Evolutionary conservation across 2,888 invertebrate species (phyloP).

Genomic region (Patella depressa): DNA sequence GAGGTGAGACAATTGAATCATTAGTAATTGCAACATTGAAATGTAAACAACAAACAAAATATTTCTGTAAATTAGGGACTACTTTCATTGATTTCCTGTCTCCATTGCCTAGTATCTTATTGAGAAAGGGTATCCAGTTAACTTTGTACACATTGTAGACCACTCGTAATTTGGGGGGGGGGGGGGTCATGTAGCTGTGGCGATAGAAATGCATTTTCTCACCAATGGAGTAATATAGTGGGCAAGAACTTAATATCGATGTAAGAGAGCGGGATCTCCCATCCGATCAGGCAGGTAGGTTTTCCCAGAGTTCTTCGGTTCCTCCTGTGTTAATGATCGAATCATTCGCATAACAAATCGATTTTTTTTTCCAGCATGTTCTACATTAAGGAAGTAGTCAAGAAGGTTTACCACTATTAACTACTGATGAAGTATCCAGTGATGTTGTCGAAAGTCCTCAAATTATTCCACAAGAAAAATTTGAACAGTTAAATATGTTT

Average conservation of each 20-base stretch:
- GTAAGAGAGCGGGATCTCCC: neutral
- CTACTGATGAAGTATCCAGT: conserved; percentile 3
- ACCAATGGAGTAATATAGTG: neutral
- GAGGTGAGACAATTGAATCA: no score
- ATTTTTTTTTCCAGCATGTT: conserved; percentile 1
- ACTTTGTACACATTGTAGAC: no score
- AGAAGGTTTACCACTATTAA: neutral
- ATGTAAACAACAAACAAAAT: no score
- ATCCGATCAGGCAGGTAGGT: conserved; percentile 6
- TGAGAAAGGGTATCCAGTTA: no score
- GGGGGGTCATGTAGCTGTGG: no score
- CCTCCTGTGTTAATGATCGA: neutral
- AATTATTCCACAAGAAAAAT: neutral
- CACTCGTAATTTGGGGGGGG: no score
- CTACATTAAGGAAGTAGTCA: conserved; percentile 3
- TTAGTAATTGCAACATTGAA: no score
- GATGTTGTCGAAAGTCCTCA: neutral
- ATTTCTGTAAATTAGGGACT: no score
- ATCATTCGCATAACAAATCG: neutral
- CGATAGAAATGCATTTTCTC: neutral
- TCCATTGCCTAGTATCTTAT: no score
- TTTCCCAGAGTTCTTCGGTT: neutral
- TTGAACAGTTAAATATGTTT: neutral
- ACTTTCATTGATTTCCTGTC: no score
- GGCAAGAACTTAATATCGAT: neutral